Evolutionary conservation across 2,888 invertebrate genomes (phyloP).

Genomic region (Xanthia icteritia): DNA sequence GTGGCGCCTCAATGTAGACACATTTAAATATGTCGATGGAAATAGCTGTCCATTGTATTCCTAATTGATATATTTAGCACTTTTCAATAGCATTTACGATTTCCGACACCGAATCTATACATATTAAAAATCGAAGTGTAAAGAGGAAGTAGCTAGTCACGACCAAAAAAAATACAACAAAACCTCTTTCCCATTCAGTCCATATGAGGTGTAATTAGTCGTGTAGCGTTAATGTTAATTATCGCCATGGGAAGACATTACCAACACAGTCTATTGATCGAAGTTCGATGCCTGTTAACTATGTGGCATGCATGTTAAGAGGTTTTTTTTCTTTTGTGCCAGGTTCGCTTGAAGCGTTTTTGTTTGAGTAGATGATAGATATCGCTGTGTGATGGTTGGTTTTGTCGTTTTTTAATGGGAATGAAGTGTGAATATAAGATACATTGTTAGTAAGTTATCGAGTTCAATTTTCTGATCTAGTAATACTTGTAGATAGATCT

Average conservation of each 20-base stretch:
- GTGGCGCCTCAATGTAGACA: slow-evolving; percentile 52
- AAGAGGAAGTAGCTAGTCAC: slow-evolving; percentile 52
- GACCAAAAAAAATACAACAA: slow-evolving; percentile 55
- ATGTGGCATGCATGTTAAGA: slow-evolving; percentile 74
- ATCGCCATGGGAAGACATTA: slow-evolving; percentile 63
- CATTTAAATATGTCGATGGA: slow-evolving; percentile 60
- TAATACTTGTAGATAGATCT: no score
- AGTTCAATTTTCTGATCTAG: neutral
- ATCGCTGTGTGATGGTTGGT: slow-evolving; percentile 32
- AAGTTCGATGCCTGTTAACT: slow-evolving; percentile 72
- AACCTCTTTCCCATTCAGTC: slow-evolving; percentile 49
- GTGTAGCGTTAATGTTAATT: slow-evolving; percentile 71
- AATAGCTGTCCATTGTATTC: slow-evolving; percentile 63
- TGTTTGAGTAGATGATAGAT: slow-evolving; percentile 55
- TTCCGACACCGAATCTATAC: slow-evolving; percentile 44
- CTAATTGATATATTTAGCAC: slow-evolving; percentile 55
- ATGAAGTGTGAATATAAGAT: slow-evolving; percentile 15
- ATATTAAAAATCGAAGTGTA: slow-evolving; percentile 30
- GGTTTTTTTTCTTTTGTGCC: slow-evolving; percentile 57
- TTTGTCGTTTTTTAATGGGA: slow-evolving; percentile 31
- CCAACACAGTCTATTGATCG: slow-evolving; percentile 76
- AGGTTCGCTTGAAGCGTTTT: slow-evolving; percentile 50
- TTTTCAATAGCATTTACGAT: slow-evolving; percentile 57
- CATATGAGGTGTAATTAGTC: slow-evolving; percentile 68
- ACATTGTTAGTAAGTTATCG: neutral